Conservation (phyloP, 2,888 invertebrate species). For the Onchidella celtica region DNA sequence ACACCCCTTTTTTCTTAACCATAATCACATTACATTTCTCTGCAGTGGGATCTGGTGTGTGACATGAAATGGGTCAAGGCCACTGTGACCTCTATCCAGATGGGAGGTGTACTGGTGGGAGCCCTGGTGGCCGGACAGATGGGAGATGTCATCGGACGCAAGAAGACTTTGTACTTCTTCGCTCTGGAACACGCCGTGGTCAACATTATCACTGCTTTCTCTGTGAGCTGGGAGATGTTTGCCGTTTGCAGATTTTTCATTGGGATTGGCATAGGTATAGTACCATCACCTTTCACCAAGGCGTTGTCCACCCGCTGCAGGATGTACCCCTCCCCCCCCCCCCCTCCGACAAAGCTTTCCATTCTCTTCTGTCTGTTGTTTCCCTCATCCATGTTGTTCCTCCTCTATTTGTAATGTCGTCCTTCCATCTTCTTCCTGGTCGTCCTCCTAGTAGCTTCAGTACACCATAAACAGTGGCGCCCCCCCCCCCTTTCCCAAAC, state of each 20-base stretch:
- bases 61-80: constrained; percentile 42
- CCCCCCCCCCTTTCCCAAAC: too few relatives aligned
- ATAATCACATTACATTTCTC: too few relatives aligned
- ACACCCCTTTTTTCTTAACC: too few relatives aligned
- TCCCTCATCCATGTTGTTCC: too few relatives aligned
- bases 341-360: too few relatives aligned
- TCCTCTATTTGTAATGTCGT: too few relatives aligned
- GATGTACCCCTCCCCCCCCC: too few relatives aligned
- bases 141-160: constrained; percentile 63
- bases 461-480: neutral
- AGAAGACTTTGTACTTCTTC: constrained; percentile 58
- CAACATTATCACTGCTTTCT: constrained; percentile 59
- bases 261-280: constrained; percentile 50
- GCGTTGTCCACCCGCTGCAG: too few relatives aligned
- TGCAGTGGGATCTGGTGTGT: constrained; percentile 54
- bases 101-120: constrained; percentile 50
- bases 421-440: too few relatives aligned
- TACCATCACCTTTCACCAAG: too few relatives aligned
- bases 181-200: constrained; percentile 53
- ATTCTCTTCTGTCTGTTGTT: too few relatives aligned
- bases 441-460: neutral
- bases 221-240: constrained; percentile 65
- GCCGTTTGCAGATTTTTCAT: constrained; percentile 50
- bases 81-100: constrained; percentile 50
- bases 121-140: constrained; percentile 58